Conservation (phyloP, 1,140 invertebrate species). For the Drosophila bifasciata region DNA sequence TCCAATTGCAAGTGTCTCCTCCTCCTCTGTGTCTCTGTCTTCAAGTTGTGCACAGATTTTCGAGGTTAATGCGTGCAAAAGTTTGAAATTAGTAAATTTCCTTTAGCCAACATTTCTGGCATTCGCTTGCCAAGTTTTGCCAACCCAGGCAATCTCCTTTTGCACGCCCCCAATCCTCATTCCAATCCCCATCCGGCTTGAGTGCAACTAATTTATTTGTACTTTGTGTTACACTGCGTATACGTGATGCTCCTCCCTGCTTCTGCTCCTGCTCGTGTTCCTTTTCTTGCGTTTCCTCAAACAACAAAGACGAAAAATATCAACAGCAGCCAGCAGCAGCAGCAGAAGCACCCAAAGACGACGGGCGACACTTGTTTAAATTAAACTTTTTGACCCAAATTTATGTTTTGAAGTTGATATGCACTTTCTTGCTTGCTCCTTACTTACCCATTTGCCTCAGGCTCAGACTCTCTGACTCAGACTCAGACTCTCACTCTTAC, state of each 20-base stretch:
- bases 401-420: slow-evolving; percentile 80
- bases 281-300: slow-evolving; percentile 6
- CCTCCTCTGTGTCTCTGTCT: too few relatives aligned
- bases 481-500: slow-evolving; percentile 28
- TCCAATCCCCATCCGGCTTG: slow-evolving; percentile 41
- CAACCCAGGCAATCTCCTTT: slow-evolving; percentile 10
- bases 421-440: slow-evolving; percentile 60
- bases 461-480: slow-evolving; percentile 1
- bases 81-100: slow-evolving; percentile 81
- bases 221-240: slow-evolving; percentile 74
- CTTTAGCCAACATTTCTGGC: slow-evolving; percentile 36
- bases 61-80: slow-evolving; percentile 80
- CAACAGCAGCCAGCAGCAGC: slow-evolving; percentile 46
- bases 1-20: slow-evolving; percentile 52
- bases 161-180: neutral
- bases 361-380: slow-evolving; percentile 74
- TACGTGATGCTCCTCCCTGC: slow-evolving; percentile 59
- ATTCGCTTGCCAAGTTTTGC: slow-evolving; percentile 54
- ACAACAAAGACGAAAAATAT: slow-evolving; percentile 41
- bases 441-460: slow-evolving; percentile 38
- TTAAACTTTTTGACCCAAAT: slow-evolving; percentile 81
- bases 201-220: slow-evolving; percentile 82
- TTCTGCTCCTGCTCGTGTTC: too few relatives aligned
- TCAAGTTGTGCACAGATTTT: slow-evolving; percentile 75
- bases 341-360: slow-evolving; percentile 29